Evolutionary conservation across 2,113 vertebrate genomes (phyloP), one percentile per base, ranked within the genome.

Genomic region (Menura novaehollandiae): DNA sequence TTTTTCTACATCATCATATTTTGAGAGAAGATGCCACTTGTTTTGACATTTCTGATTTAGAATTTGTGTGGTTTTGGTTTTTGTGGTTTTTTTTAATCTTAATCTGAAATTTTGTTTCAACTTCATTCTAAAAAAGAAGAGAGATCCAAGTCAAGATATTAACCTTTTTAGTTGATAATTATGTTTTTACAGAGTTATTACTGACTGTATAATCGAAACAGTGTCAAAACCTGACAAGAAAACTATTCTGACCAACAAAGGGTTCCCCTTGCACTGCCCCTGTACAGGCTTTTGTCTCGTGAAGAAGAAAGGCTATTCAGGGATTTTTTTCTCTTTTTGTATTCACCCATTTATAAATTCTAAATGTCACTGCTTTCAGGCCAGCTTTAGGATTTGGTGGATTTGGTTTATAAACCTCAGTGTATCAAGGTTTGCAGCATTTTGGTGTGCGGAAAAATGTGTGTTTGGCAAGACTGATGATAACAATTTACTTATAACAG

Each of bases 381-480:
- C 17, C 9, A n/a, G 37, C 23, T 59, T 51, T 75, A 71, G 47
- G 33, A 28, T 37, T 44, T 63, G 62, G 35, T 81, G 35, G 64
- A n/a, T 88, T 76, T 92, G 37, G 20, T 73, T 95, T 84, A n/a
- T 28, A 46, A 84, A 62, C 41, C 13, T 92, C 4, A 0, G 4
- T 1, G 5, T 7, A 30, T 27, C n/a, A 22, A 84, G 9, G 20
- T 53, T 28, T 69, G 32, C 15, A 37, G 10, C 37, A 23, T 11
- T 89, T 53, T 24, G 49, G 27, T 30, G 15, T 4, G 10, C 26
- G 18, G 1, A 0, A 1, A 32, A 35, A 32, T 2, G 1, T 0
- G 0, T 15, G 15, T 32, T 84, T 81, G 41, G 7, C 9, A 51
- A 59, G 62, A 43, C 2, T 9, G 30, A 12, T 27, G 21, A 6